Percentiles rank a stretch among this genome's conserved stretches.
phyloP scores from a whole-genome alignment of 2,113 vertebrate genomes.

The Bostrychus sinensis region DNA sequence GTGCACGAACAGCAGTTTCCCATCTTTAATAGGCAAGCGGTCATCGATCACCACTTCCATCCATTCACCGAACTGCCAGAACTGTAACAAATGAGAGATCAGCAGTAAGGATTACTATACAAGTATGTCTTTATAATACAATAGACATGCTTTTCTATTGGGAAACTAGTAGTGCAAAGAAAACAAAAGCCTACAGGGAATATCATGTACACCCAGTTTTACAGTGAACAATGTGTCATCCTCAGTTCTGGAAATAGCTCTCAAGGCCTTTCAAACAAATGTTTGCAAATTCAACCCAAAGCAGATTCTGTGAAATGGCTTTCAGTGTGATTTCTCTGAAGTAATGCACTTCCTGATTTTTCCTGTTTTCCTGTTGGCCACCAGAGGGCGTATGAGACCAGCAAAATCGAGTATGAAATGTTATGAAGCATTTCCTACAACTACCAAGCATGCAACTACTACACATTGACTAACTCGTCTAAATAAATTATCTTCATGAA shows the following conservation, averaged over 20 bases:
- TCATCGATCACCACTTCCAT: slow-evolving; percentile 81
- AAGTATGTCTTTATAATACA: not conserved
- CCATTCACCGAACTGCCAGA: slow-evolving; percentile 85
- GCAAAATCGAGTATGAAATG: not conserved
- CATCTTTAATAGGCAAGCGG: slow-evolving; percentile 76
- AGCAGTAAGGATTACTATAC: not conserved
- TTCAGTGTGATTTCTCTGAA: not conserved
- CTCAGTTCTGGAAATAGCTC: not conserved
- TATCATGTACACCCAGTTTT: not conserved
- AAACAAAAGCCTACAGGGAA: not conserved
- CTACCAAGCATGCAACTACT: not conserved
- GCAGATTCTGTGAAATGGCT: not conserved
- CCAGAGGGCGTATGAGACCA: not conserved
- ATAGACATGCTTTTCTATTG: not conserved
- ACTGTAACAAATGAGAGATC: slow-evolving; percentile 47
- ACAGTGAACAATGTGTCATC: not conserved
- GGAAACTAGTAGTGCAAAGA: not conserved
- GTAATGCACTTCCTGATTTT: not conserved
- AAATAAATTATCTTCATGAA: not conserved
- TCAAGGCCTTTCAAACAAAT: not conserved
- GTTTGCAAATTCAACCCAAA: not conserved
- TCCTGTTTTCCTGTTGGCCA: not conserved
- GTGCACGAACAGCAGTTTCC: slow-evolving; percentile 82
- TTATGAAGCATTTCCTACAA: not conserved
- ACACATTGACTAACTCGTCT: not conserved